A percentile compares a stretch with the other conserved stretches of the same genome.
Conservation (phyloP, 1,140 invertebrate genomes). For the Neocloeon triangulifer region DNA sequence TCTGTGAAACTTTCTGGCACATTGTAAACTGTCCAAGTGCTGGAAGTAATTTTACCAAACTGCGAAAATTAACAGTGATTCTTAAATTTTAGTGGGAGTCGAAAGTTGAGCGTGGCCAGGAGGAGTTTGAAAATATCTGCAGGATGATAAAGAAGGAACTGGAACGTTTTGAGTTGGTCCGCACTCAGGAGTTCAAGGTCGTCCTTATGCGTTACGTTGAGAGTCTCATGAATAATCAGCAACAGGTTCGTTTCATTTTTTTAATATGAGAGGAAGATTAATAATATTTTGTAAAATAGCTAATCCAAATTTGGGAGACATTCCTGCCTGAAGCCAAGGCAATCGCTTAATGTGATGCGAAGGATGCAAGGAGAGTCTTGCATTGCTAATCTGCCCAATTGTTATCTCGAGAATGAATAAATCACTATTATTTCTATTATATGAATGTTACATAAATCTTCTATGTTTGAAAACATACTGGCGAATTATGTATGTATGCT, state of each 20-base stretch:
- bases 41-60: no score
- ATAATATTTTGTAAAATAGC: constrained; percentile 20
- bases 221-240: constrained; percentile 81
- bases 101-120: constrained; percentile 86
- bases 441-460: no score
- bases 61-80: no score
- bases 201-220: constrained; percentile 82
- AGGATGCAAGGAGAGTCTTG: no score
- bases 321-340: constrained; percentile 82
- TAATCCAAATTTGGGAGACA: constrained; percentile 88
- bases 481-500: no score
- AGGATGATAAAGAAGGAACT: constrained; percentile 90
- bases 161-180: constrained; percentile 69
- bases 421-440: no score
- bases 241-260: constrained; percentile 54
- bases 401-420: no score
- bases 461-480: no score
- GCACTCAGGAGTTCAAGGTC: constrained; percentile 77
- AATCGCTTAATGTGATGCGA: constrained; percentile 42
- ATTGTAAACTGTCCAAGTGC: no score
- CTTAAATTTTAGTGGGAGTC: constrained; percentile 60
- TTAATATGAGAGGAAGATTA: not conserved
- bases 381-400: no score
- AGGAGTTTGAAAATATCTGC: constrained; percentile 92
- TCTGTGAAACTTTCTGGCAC: no score